A percentile compares a stretch with the other conserved stretches of the same genome.
Conservation (phyloP, 2,797 vertebrate species). For the Borostomias antarcticus region DNA sequence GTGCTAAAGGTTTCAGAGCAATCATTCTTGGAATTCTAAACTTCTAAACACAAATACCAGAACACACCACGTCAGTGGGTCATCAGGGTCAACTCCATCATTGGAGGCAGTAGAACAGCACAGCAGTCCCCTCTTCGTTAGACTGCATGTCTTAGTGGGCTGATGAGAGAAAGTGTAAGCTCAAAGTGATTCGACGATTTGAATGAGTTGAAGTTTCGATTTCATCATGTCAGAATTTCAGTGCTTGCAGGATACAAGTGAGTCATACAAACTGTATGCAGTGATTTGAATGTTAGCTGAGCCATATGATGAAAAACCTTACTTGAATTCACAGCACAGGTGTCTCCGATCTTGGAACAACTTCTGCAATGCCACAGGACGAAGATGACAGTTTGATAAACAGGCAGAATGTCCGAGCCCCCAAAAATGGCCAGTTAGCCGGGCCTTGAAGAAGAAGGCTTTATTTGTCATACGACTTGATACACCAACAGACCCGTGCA, state of each 20-base stretch:
- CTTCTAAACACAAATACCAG: background rate
- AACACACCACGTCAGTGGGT: background rate
- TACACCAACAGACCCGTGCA: too few relatives aligned
- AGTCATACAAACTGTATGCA: slow-evolving; percentile 2
- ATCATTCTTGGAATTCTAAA: background rate
- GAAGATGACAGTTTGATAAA: slow-evolving; percentile 6
- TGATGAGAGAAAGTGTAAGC: background rate
- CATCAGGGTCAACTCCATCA: background rate
- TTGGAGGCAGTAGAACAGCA: background rate
- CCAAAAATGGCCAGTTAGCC: background rate
- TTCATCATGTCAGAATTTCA: background rate
- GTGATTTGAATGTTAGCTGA: slow-evolving; percentile 39
- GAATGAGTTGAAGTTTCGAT: background rate
- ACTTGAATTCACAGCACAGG: slow-evolving; percentile 30
- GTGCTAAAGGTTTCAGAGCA: background rate
- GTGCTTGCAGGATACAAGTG: background rate
- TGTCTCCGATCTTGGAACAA: slow-evolving; percentile 20
- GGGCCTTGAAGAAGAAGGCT: background rate
- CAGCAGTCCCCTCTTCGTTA: background rate
- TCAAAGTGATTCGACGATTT: too few relatives aligned
- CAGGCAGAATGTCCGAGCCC: slow-evolving; percentile 1
- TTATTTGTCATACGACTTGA: too few relatives aligned
- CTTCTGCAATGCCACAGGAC: slow-evolving; percentile 6
- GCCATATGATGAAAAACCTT: slow-evolving; percentile 37
- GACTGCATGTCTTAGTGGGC: background rate